A percentile compares a stretch with the other conserved stretches of the same genome.
phyloP scores from a whole-genome alignment of 2,888 invertebrate genomes.

The Parnassius apollo region DNA sequence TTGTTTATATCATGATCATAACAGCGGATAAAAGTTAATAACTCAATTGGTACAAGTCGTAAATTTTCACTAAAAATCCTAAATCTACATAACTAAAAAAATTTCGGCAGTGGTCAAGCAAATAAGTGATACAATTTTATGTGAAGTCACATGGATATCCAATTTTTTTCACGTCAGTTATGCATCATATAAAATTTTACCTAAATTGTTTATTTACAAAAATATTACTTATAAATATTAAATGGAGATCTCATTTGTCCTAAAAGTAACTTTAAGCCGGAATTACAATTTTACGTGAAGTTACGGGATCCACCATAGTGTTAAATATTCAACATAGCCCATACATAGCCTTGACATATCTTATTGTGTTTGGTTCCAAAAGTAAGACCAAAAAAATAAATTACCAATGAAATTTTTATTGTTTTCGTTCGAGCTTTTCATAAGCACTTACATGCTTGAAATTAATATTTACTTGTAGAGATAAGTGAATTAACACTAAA shows the following conservation, averaged over 20 bases:
- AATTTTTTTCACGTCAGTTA: conserved; percentile 12
- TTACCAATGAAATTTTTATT: conserved; percentile 10
- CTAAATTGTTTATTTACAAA: conserved; percentile 10
- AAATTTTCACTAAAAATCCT: conserved; percentile 11
- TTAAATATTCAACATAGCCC: no score
- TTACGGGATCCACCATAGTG: conserved; percentile 23
- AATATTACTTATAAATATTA: neutral
- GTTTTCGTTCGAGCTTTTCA: conserved; percentile 5
- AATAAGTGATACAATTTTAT: conserved; percentile 23
- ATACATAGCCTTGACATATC: no score
- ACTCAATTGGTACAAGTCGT: conserved; percentile 3
- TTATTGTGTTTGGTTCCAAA: conserved; percentile 7
- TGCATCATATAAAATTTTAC: conserved; percentile 20
- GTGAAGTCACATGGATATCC: conserved; percentile 21
- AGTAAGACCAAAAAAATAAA: conserved; percentile 10
- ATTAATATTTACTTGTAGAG: conserved; percentile 7
- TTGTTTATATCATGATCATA: no score
- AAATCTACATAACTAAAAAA: conserved; percentile 11
- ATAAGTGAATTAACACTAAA: conserved; percentile 4
- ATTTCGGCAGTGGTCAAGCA: conserved; percentile 25
- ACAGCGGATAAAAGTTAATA: conserved; percentile 3
- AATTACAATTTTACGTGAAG: conserved; percentile 27
- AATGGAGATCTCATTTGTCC: conserved; percentile 17
- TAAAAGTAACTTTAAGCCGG: conserved; percentile 25
- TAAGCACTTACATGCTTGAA: conserved; percentile 1